phyloP scores from a whole-genome alignment of 2,113 vertebrate genomes.

The Saccopteryx leptura region DNA sequence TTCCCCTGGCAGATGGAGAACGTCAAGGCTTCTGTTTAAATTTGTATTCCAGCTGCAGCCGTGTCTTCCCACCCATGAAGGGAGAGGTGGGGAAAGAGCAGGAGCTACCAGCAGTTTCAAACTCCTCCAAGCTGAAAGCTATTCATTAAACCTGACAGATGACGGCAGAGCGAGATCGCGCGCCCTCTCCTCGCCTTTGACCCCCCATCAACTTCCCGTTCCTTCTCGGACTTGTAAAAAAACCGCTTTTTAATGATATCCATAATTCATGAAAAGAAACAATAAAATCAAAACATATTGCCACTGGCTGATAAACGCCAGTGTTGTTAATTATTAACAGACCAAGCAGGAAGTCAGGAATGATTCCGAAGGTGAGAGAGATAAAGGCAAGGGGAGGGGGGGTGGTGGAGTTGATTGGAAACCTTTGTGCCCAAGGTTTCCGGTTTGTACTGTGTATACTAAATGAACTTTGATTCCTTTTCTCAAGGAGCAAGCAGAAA shows the following conservation, averaged over 20 bases:
- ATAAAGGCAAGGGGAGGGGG: background rate
- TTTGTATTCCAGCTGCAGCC: conserved; percentile 64
- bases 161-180: background rate
- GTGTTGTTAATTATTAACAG: conserved; percentile 81
- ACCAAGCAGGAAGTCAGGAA: conserved; percentile 68
- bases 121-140: conserved; percentile 70
- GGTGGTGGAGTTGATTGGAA: background rate
- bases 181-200: conserved; percentile 62
- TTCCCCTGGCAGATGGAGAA: background rate
- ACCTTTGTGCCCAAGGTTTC: conserved; percentile 46
- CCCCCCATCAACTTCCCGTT: conserved; percentile 66
- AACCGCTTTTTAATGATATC: conserved; percentile 80
- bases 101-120: conserved; percentile 51
- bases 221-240: conserved; percentile 64
- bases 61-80: conserved; percentile 48
- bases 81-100: conserved; percentile 2
- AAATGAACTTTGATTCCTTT: conserved; percentile 20
- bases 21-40: conserved; percentile 15
- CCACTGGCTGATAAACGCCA: conserved; percentile 60
- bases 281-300: conserved; percentile 82
- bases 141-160: conserved; percentile 72
- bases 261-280: conserved; percentile 81
- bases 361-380: conserved; percentile 75
- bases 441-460: background rate
- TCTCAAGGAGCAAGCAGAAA: background rate